Conservation (phyloP, 2,797 vertebrate species). For the Kryptopterus vitreolus region DNA sequence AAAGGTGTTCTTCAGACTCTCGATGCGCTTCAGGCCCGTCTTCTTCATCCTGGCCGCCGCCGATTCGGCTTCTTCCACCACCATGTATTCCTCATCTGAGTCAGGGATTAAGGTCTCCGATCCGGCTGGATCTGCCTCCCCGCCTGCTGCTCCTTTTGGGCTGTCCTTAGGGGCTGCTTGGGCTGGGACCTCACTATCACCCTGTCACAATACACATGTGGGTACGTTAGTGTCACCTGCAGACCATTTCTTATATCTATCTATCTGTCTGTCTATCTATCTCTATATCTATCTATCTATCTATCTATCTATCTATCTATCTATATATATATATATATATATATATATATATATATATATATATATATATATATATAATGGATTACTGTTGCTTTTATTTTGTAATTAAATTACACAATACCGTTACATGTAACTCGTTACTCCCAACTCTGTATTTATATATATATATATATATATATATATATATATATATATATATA, state of each 20-base stretch:
- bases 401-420: too few species aligned
- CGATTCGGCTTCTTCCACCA: conserved; percentile 82
- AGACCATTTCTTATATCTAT: neutral
- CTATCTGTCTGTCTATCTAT: too few species aligned
- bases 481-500: too few species aligned
- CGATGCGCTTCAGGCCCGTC: conserved; percentile 87
- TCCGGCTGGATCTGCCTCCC: conserved; percentile 70
- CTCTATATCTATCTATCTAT: too few species aligned
- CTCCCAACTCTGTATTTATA: too few species aligned
- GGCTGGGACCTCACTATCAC: conserved; percentile 78
- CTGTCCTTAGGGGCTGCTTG: conserved; percentile 56
- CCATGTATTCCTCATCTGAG: conserved; percentile 96
- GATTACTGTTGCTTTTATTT: too few species aligned
- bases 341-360: too few species aligned
- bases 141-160: conserved; percentile 55
- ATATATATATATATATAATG: too few species aligned
- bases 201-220: conserved; percentile 69
- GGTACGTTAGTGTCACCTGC: neutral
- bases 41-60: conserved; percentile 81
- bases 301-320: too few species aligned
- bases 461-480: too few species aligned
- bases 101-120: conserved; percentile 78
- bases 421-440: too few species aligned
- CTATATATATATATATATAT: too few species aligned
- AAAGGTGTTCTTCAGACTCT: conserved; percentile 94